Evolutionary conservation across 2,113 vertebrate genomes (phyloP).

Genomic region (Chaenocephalus aceratus): DNA sequence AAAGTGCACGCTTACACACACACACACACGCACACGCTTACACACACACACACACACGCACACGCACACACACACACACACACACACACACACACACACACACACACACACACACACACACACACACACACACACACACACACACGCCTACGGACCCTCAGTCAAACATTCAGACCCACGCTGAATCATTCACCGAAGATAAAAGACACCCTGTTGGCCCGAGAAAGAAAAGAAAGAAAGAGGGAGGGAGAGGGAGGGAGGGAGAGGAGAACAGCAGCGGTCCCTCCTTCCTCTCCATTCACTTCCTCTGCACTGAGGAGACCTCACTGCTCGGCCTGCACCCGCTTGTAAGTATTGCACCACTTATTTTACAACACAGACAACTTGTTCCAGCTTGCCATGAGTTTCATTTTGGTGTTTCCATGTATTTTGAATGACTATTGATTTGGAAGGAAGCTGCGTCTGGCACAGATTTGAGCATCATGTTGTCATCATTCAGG

Average conservation of each 20-base stretch:
- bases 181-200: conserved; percentile 73
- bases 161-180: conserved; percentile 66
- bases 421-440: background rate
- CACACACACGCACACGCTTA: no score
- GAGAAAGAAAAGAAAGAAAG: conserved; percentile 45
- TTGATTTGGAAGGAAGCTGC: background rate
- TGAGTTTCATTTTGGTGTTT: background rate
- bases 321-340: conserved; percentile 61
- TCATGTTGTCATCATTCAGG: conserved; percentile 19
- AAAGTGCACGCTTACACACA: conserved; percentile 62
- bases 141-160: conserved; percentile 58
- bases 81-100: conserved; percentile 57
- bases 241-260: conserved; percentile 31
- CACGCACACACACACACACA: conserved; percentile 59
- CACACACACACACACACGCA: conserved; percentile 46
- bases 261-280: conserved; percentile 46
- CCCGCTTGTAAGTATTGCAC: conserved; percentile 73
- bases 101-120: conserved; percentile 54
- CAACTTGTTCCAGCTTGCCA: background rate
- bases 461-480: background rate
- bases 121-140: conserved; percentile 46
- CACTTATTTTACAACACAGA: conserved; percentile 17
- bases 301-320: conserved; percentile 70
- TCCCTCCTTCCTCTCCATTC: conserved; percentile 71
- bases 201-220: conserved; percentile 75